Evolutionary conservation across 1,140 invertebrate species (phyloP).

Genomic region (Drosophila takahashii): DNA sequence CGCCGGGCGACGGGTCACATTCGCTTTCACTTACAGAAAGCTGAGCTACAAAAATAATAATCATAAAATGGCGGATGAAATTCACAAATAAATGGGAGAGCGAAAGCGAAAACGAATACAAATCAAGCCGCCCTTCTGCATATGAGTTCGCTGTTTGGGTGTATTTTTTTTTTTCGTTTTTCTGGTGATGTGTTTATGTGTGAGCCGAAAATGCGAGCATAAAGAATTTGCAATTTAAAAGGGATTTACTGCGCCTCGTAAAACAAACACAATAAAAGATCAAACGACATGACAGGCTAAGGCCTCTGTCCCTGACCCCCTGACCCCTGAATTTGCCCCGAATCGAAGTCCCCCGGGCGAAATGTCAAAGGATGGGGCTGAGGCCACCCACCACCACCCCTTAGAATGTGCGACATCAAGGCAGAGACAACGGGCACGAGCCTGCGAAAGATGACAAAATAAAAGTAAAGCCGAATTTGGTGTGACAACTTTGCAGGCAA

Average conservation of each 20-base stretch:
- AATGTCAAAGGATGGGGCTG: constrained; percentile 70
- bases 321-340: constrained; percentile 9
- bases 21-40: constrained; percentile 59
- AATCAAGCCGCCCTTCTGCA: constrained; percentile 42
- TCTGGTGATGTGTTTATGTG: constrained; percentile 32
- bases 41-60: constrained; percentile 46
- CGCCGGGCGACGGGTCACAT: constrained; percentile 38
- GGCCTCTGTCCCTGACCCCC: constrained; percentile 24
- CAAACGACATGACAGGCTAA: constrained; percentile 76
- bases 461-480: constrained; percentile 77
- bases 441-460: constrained; percentile 67
- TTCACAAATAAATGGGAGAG: constrained; percentile 54
- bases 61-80: constrained; percentile 59
- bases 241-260: constrained; percentile 79
- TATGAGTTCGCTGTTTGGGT: constrained; percentile 11
- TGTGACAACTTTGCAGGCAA: constrained; percentile 74
- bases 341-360: constrained; percentile 39
- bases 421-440: constrained; percentile 47
- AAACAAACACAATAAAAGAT: constrained; percentile 84
- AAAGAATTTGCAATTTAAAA: constrained; percentile 83
- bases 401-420: constrained; percentile 32
- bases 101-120: constrained; percentile 42
- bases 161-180: neutral
- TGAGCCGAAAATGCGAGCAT: constrained; percentile 70
- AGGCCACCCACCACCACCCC: no score